phyloP scores from a whole-genome alignment of 2,888 invertebrate species.

The Apocheima hispidaria region DNA sequence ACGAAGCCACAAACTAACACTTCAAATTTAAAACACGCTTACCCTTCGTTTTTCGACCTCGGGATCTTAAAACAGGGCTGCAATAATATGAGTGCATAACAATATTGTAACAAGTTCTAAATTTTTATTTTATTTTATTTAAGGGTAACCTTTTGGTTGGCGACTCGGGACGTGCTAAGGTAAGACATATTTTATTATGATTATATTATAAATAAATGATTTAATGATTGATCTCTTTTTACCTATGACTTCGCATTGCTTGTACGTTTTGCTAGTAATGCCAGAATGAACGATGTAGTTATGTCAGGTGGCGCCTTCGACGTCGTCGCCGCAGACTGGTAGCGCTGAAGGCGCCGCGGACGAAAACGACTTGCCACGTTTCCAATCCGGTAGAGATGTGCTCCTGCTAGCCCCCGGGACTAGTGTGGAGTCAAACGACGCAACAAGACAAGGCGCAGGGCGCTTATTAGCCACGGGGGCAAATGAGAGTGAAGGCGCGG shows the following conservation, averaged over 20 bases:
- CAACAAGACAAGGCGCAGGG: not conserved
- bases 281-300: not conserved
- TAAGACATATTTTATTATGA: slow-evolving; percentile 37
- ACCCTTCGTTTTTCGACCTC: too few species aligned
- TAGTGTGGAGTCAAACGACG: not conserved
- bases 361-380: not conserved
- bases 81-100: not conserved
- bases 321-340: not conserved
- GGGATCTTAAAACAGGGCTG: too few species aligned
- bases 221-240: too few species aligned
- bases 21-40: too few species aligned
- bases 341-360: not conserved
- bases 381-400: not conserved
- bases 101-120: not conserved
- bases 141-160: slow-evolving; percentile 47
- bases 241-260: not conserved
- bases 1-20: too few species aligned
- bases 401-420: not conserved
- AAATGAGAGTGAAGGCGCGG: not conserved
- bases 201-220: not conserved
- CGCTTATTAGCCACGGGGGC: not conserved
- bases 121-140: not conserved
- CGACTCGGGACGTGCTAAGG: slow-evolving; percentile 63
- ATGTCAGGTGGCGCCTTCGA: slow-evolving; percentile 10
- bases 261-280: not conserved